phyloP scores from a whole-genome alignment of 2,113 vertebrate genomes.

The Hucho hucho region DNA sequence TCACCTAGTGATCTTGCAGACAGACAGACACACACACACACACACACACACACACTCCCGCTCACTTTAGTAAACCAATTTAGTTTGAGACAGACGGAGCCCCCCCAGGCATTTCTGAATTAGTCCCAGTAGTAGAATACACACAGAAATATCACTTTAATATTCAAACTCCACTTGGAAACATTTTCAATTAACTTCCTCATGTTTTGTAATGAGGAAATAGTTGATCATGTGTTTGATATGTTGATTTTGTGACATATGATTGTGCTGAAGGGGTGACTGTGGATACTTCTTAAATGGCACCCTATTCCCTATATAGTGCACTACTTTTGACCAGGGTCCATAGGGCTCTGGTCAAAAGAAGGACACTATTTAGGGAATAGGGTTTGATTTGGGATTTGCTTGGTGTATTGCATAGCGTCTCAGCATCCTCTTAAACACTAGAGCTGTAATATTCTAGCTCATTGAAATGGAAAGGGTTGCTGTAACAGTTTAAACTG shows the following conservation, averaged over 20 bases:
- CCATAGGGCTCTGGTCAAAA: too few relatives aligned
- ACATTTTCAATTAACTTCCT: slow-evolving; percentile 66
- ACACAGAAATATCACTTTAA: slow-evolving; percentile 67
- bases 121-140: slow-evolving; percentile 69
- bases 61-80: slow-evolving; percentile 68
- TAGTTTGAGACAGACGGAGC: slow-evolving; percentile 57
- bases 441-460: too few relatives aligned
- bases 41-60: neutral
- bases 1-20: slow-evolving; percentile 24
- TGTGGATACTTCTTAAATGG: too few relatives aligned
- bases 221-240: slow-evolving; percentile 55
- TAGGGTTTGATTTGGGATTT: too few relatives aligned
- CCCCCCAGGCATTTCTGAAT: slow-evolving; percentile 67
- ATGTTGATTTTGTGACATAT: slow-evolving; percentile 56
- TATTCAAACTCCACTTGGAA: slow-evolving; percentile 61
- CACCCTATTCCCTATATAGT: too few relatives aligned
- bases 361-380: too few relatives aligned
- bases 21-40: slow-evolving; percentile 11
- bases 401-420: too few relatives aligned
- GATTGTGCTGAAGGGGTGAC: slow-evolving; percentile 32
- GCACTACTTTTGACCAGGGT: too few relatives aligned
- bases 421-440: too few relatives aligned
- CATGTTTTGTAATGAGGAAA: slow-evolving; percentile 65
- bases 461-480: too few relatives aligned
- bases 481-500: too few relatives aligned